phyloP scores from a whole-genome alignment of 2,888 invertebrate species.

The Apodemia hepburni region DNA sequence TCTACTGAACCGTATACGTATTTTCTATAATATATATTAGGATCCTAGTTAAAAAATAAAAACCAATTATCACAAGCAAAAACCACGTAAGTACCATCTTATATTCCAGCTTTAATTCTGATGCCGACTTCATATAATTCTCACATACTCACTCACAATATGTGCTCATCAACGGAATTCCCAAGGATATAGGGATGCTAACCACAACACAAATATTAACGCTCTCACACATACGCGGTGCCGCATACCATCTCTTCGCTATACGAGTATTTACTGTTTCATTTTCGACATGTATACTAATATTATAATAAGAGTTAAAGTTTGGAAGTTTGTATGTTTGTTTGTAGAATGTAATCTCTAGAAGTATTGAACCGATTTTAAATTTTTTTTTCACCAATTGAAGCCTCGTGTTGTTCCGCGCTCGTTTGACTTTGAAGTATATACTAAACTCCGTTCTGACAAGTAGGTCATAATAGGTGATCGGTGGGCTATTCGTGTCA shows the following conservation, averaged over 20 bases:
- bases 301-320: background rate
- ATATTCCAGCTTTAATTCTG: conserved; percentile 4
- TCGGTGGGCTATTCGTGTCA: too few species aligned
- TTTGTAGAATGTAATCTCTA: too few species aligned
- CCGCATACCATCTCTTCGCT: conserved; percentile 48
- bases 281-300: conserved; percentile 33
- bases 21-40: background rate
- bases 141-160: conserved; percentile 5
- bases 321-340: too few species aligned
- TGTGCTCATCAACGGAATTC: conserved; percentile 21
- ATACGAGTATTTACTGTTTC: conserved; percentile 54
- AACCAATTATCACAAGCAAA: conserved; percentile 8
- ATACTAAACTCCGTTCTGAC: too few species aligned
- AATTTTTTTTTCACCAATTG: too few species aligned
- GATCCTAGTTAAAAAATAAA: background rate
- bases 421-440: too few species aligned
- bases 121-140: conserved; percentile 5
- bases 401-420: too few species aligned
- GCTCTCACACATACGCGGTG: conserved; percentile 42
- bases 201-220: conserved; percentile 61
- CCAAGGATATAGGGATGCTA: conserved; percentile 64
- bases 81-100: background rate
- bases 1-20: too few species aligned
- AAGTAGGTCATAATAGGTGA: too few species aligned
- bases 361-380: too few species aligned